Percentiles rank a stretch among this genome's conserved stretches.
Conservation (phyloP, 1,140 invertebrate genomes). For the Brachionus sp. region DNA sequence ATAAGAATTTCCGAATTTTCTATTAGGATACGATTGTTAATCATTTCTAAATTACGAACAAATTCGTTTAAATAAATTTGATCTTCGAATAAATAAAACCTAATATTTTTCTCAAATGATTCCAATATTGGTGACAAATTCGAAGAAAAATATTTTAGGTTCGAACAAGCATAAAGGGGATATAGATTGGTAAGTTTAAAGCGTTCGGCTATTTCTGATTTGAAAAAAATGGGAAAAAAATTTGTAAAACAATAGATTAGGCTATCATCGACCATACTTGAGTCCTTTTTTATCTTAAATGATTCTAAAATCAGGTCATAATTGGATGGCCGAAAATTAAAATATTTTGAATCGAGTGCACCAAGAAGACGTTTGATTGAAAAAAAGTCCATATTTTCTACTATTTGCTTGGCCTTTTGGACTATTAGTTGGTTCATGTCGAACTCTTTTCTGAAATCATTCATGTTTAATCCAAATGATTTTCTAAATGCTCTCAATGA, state of each 20-base stretch:
- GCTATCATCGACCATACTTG: not conserved
- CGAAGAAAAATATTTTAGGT: not conserved
- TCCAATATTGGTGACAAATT: not conserved
- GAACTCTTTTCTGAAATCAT: not conserved
- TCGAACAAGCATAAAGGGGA: not conserved
- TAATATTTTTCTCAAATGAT: not conserved
- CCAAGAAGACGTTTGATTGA: not conserved
- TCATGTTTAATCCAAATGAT: not conserved
- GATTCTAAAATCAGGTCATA: not conserved
- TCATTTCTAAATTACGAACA: not conserved
- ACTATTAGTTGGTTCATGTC: not conserved
- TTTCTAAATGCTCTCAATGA: not conserved
- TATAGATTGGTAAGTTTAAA: not conserved
- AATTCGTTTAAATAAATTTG: not conserved
- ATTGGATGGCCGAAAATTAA: conserved; percentile 12
- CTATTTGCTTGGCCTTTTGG: not conserved
- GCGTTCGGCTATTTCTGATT: not conserved
- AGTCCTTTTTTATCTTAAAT: not conserved
- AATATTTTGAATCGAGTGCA: not conserved
- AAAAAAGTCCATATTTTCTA: conserved; percentile 41
- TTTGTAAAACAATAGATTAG: not conserved
- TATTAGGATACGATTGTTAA: not conserved
- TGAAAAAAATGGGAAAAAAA: conserved; percentile 20
- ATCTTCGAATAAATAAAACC: conserved; percentile 4
- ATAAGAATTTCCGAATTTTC: not conserved